Evolutionary conservation across 2,797 vertebrate genomes (phyloP).

Genomic region (Acanthurus leucopareius): DNA sequence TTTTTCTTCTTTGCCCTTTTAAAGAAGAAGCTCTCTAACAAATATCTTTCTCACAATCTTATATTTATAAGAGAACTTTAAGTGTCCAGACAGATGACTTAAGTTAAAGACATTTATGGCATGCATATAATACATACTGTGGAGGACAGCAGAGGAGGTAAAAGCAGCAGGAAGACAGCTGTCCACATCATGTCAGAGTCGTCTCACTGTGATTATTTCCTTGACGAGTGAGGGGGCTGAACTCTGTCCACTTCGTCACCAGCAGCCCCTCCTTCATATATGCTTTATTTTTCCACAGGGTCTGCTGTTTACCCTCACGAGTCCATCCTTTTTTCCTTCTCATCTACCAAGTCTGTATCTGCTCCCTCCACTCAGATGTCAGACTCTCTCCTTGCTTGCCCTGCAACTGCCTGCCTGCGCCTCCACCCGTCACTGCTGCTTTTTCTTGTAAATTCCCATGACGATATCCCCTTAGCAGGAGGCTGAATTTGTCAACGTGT

Average conservation of each 20-base stretch:
- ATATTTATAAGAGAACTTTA: background rate
- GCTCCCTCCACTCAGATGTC: conserved; percentile 45
- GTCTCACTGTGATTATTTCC: conserved; percentile 48
- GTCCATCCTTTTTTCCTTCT: conserved; percentile 31
- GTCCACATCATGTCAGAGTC: conserved; percentile 77
- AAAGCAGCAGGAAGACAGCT: conserved; percentile 72
- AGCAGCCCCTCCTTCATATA: conserved; percentile 57
- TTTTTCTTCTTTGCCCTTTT: background rate
- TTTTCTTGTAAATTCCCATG: conserved; percentile 60
- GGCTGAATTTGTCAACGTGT: conserved; percentile 17
- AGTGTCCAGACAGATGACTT: background rate
- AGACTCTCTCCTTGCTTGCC: conserved; percentile 23
- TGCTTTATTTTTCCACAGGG: conserved; percentile 47
- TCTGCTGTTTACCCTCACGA: conserved; percentile 44
- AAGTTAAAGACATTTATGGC: conserved; percentile 3
- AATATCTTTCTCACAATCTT: no score
- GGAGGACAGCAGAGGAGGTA: conserved; percentile 70
- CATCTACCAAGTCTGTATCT: conserved; percentile 12
- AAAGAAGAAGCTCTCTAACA: background rate
- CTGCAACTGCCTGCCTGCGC: conserved; percentile 13
- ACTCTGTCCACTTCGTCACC: conserved; percentile 45
- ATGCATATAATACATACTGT: conserved; percentile 71
- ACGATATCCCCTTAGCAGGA: conserved; percentile 37
- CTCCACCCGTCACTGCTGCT: conserved; percentile 59
- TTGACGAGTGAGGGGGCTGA: conserved; percentile 31